Evolutionary conservation across 2,888 invertebrate genomes (phyloP).

Genomic region (Stenurella melanura): DNA sequence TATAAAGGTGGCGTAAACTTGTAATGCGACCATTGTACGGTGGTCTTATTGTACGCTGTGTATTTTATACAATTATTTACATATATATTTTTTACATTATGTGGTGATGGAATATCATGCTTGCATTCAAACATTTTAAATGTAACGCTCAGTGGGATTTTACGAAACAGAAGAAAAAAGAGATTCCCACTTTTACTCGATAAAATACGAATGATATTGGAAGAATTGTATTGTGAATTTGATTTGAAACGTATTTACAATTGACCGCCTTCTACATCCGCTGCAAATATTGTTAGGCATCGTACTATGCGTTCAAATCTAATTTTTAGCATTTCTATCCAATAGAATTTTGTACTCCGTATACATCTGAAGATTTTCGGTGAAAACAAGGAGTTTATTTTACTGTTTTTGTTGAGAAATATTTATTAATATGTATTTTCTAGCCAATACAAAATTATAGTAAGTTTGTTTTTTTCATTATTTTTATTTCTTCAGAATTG

Average conservation of each 20-base stretch:
- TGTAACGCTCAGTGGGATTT: not conserved
- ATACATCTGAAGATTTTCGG: conserved; percentile 8
- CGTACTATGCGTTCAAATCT: conserved; percentile 60
- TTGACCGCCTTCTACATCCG: conserved; percentile 62
- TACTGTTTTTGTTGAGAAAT: not conserved
- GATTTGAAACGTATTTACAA: conserved; percentile 63
- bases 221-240: conserved; percentile 57
- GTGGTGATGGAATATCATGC: not conserved
- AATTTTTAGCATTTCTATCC: conserved; percentile 59
- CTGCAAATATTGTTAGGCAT: conserved; percentile 61
- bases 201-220: conserved; percentile 31
- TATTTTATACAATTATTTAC: not conserved
- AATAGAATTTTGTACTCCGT: conserved; percentile 40
- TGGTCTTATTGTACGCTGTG: no score
- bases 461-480: no score
- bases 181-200: conserved; percentile 6
- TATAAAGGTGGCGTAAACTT: not conserved
- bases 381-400: conserved; percentile 18
- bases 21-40: no score
- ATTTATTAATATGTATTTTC: not conserved
- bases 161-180: not conserved
- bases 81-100: not conserved
- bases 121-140: not conserved
- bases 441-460: no score
- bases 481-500: no score